A percentile compares a stretch with the other conserved stretches of the same genome.
Conservation (phyloP, 1,140 invertebrate species). For the Leptopilina boulardi region DNA sequence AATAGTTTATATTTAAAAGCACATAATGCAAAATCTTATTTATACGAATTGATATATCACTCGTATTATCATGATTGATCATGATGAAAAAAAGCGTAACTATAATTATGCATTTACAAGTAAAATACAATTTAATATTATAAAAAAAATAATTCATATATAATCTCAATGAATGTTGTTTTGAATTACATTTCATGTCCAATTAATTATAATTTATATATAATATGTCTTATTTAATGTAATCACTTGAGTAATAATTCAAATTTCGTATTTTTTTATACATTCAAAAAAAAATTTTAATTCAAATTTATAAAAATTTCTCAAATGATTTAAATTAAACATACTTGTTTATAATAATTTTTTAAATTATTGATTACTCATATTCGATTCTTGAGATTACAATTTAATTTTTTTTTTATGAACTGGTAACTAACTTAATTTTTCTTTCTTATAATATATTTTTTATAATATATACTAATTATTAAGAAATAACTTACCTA, state of each 20-base stretch:
- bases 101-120: slow-evolving; percentile 1
- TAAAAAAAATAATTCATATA: background rate
- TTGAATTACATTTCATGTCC: background rate
- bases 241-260: too few relatives aligned
- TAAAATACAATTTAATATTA: background rate
- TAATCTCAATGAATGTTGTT: background rate
- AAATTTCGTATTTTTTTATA: too few relatives aligned
- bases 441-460: background rate
- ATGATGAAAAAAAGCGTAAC: background rate
- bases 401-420: background rate
- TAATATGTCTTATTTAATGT: too few relatives aligned
- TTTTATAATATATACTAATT: background rate
- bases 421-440: slow-evolving; percentile 22
- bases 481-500: background rate
- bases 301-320: too few relatives aligned
- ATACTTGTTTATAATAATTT: too few relatives aligned
- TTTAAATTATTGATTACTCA: too few relatives aligned
- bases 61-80: background rate
- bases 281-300: too few relatives aligned
- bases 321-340: too few relatives aligned
- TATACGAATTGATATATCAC: background rate
- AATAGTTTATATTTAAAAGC: background rate
- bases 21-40: background rate
- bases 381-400: background rate
- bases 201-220: background rate